A percentile compares a stretch with the other conserved stretches of the same genome.
These are phyloP conservation scores for Ischnura elegans DNA, from an alignment of 2,888 invertebrate species.

Conservation along the genomic window DNA sequence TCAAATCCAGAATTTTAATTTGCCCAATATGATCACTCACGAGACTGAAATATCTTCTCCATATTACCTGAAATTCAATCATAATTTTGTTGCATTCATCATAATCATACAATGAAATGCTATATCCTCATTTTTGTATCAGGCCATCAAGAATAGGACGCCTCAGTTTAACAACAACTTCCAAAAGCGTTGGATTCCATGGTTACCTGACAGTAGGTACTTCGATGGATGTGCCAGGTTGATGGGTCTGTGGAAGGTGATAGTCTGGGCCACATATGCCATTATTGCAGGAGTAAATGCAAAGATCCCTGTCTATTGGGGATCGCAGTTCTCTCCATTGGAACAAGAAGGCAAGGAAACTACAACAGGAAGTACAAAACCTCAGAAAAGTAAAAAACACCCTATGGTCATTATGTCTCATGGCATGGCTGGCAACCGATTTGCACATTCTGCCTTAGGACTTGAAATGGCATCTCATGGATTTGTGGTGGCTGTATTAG, in stretches of 20 bases:
- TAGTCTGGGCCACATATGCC: conserved; percentile 30
- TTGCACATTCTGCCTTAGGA: conserved; percentile 42
- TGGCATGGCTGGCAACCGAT: conserved; percentile 54
- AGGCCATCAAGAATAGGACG: neutral
- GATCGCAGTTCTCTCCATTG: conserved; percentile 2
- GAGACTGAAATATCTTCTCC: too few relatives aligned
- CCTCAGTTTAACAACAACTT: neutral
- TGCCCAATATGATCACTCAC: too few relatives aligned
- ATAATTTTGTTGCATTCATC: too few relatives aligned
- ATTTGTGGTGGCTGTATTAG: conserved; percentile 45
- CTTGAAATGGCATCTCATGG: conserved; percentile 51
- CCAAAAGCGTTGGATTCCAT: conserved; percentile 44
- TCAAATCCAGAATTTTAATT: too few relatives aligned
- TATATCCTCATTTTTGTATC: neutral
- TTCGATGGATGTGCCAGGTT: conserved; percentile 44
- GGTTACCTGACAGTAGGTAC: conserved; percentile 42
- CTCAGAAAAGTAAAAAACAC: neutral
- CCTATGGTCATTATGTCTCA: conserved; percentile 36
- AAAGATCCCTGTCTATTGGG: conserved; percentile 43
- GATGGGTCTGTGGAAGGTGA: conserved; percentile 5
- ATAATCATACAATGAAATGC: neutral
- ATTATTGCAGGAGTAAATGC: conserved; percentile 44
- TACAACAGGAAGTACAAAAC: neutral
- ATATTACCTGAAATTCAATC: too few relatives aligned
- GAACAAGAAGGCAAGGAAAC: neutral